Base-by-base conservation (phyloP, 2,888 invertebrate species). In the Sclerodermus sp. region DNA sequence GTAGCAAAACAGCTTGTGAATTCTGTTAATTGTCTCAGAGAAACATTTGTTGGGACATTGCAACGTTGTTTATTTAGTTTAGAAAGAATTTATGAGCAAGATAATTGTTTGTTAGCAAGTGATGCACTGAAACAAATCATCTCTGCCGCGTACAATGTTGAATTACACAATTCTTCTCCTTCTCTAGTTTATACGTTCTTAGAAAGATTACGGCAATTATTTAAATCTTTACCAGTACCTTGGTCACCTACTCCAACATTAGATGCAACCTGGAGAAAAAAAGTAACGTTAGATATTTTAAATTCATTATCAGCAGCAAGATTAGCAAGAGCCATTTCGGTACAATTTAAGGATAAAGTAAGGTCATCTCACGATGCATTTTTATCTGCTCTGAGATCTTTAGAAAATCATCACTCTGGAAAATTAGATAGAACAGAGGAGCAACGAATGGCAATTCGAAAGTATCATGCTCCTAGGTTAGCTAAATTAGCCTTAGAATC, bases 401-500 rank as follows among this genome's bases (percentile, higher is more conserved):
- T 93, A 12, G 88, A 89, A 70, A 79, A 83, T 31, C 87, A 89
- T 60, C 83, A 91, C 49, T 85, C 85, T 0, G 87, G 85, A 5
- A 83, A 89, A 43, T 76, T 93, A 50, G 90, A 90, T 64, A 86
- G 88, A 66, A 91, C 91, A 0, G 92, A 92, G 67, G 91, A 91
- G 58, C 86, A 88, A 64, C 85, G 91, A 59, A 81, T 89, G 46
- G 84, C 87, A 16, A 87, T 91, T 34, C 81, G 91, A 49, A 92
- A 91, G 75, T 84, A 84, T 73, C 80, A 90, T 71, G 91, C 93
- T 0, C 94, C 93, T 0, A 82, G 85, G 45, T 85, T 93, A 51
- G 93, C 94, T 1, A 84, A 90, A 36, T 79, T 92, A 10, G 90
- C 91, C 1, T 79, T 94, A 18, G 93, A 93, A 72, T 90, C 90